phyloP scores from a whole-genome alignment of 2,888 invertebrate species.

The Cantharis rufa region DNA sequence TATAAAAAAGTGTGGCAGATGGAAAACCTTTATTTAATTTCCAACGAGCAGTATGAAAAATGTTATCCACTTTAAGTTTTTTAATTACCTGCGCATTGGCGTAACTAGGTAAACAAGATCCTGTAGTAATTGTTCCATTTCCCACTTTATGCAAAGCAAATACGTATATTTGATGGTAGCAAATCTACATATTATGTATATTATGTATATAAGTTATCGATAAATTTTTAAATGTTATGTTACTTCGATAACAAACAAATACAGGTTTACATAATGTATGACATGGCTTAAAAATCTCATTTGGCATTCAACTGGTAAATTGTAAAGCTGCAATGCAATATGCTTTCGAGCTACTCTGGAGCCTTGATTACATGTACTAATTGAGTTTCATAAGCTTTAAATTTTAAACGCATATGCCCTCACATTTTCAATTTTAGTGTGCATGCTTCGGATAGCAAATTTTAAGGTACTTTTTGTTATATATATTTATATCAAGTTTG shows the following conservation, averaged over 20 bases:
- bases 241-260: neutral
- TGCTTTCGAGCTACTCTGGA: neutral
- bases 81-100: neutral
- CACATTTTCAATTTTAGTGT: slow-evolving; percentile 3
- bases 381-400: slow-evolving; percentile 5
- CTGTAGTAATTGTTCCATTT: neutral
- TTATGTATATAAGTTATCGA: neutral
- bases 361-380: slow-evolving; percentile 3
- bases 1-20: too few species aligned
- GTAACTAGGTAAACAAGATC: neutral
- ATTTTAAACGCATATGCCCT: slow-evolving; percentile 1
- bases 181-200: neutral
- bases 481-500: neutral
- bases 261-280: neutral
- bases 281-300: neutral
- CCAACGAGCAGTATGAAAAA: too few species aligned
- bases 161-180: neutral
- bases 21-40: too few species aligned
- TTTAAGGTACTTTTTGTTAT: neutral
- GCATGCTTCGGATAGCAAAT: neutral
- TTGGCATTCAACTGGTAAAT: neutral
- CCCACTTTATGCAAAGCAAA: neutral
- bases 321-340: neutral
- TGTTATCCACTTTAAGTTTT: neutral
- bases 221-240: neutral